A percentile compares a stretch with the other conserved stretches of the same genome.
phyloP scores from a whole-genome alignment of 1,140 invertebrate genomes.

The Propsilocerus akamusi region DNA sequence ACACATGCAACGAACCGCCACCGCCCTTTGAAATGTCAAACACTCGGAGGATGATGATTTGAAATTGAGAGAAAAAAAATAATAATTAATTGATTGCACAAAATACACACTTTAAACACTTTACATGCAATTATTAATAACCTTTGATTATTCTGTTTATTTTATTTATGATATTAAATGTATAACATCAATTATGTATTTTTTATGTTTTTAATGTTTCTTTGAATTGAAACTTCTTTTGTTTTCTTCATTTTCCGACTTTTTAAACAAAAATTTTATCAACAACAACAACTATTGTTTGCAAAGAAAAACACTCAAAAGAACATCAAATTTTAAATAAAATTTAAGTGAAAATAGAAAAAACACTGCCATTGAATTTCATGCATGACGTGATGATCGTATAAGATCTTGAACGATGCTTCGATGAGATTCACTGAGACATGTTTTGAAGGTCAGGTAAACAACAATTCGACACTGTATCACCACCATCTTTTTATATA shows the following conservation, averaged over 20 bases:
- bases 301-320: neutral
- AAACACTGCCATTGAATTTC: neutral
- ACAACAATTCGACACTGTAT: too few species aligned
- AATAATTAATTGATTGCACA: neutral
- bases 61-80: neutral
- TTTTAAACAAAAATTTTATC: neutral
- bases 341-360: constrained; percentile 3
- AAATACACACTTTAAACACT: neutral
- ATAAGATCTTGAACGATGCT: too few species aligned
- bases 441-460: too few species aligned
- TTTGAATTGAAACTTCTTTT: neutral
- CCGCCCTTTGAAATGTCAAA: too few species aligned
- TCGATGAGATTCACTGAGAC: too few species aligned
- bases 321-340: neutral
- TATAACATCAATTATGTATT: neutral
- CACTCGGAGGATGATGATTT: too few species aligned
- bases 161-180: neutral
- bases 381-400: too few species aligned
- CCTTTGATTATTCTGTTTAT: neutral
- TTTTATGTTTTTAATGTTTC: neutral
- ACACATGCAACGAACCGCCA: too few species aligned
- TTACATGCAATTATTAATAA: neutral
- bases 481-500: too few species aligned
- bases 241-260: neutral
- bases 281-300: neutral